These are phyloP conservation scores for Acanthochromis polyacanthus DNA, from an alignment of 2,113 vertebrate species.

Conservation along the genomic window DNA sequence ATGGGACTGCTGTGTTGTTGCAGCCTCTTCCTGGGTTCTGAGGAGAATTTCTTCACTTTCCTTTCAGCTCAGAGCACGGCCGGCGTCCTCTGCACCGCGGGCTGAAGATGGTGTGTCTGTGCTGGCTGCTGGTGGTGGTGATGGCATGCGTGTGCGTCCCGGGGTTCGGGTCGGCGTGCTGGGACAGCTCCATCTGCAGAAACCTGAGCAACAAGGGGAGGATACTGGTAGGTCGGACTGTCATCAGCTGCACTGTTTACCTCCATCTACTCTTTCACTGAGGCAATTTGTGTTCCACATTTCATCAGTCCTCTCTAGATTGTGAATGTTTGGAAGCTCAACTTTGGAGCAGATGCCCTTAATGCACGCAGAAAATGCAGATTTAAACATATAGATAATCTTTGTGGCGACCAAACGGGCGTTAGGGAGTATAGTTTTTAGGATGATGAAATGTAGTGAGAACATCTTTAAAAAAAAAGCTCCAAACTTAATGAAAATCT, in stretches of 20 bases:
- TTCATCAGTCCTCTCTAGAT: background rate
- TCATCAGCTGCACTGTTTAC: background rate
- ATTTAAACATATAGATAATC: too few relatives aligned
- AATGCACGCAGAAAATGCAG: too few relatives aligned
- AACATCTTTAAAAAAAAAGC: too few relatives aligned
- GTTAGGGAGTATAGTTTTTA: too few relatives aligned
- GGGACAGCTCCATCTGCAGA: slow-evolving; percentile 81
- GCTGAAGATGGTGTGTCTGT: slow-evolving; percentile 81
- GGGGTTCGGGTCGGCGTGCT: slow-evolving; percentile 75
- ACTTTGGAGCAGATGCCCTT: too few relatives aligned
- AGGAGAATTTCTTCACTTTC: slow-evolving; percentile 1
- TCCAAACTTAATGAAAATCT: too few relatives aligned
- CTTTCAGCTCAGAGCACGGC: background rate
- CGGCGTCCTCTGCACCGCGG: slow-evolving; percentile 9
- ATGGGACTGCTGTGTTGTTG: background rate
- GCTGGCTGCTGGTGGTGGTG: slow-evolving; percentile 75
- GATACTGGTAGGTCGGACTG: slow-evolving; percentile 81
- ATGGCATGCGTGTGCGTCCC: slow-evolving; percentile 78
- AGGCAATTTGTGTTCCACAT: too few relatives aligned
- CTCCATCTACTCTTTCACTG: background rate
- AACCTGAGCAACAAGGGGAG: slow-evolving; percentile 78
- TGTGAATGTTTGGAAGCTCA: background rate
- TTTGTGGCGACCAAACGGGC: too few relatives aligned
- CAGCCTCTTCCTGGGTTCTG: background rate
- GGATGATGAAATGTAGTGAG: too few relatives aligned